phyloP scores from a whole-genome alignment of 2,888 invertebrate species.

The Scelioninae gen. 1 region DNA sequence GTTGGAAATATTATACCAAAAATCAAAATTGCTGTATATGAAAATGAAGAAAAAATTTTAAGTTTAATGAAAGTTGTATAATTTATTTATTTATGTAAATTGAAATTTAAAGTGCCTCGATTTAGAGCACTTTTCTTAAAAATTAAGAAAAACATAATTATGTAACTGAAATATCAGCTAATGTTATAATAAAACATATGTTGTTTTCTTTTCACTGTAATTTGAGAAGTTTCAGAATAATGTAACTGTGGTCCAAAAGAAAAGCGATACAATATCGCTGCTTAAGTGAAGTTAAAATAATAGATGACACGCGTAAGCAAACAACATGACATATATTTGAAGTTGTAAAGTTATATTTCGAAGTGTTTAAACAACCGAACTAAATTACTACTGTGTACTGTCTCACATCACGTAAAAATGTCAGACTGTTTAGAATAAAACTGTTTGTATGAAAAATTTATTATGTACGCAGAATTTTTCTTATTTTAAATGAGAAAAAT shows the following conservation, averaged over 20 bases:
- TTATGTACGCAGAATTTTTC: too few relatives aligned
- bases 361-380: not conserved
- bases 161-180: too few relatives aligned
- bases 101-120: too few relatives aligned
- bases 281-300: slow-evolving; percentile 7
- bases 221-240: slow-evolving; percentile 5
- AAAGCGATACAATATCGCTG: slow-evolving; percentile 7
- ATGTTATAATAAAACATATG: too few relatives aligned
- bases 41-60: not conserved
- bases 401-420: not conserved
- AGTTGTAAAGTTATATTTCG: not conserved
- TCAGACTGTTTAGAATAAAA: too few relatives aligned
- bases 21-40: too few relatives aligned
- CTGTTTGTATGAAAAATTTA: too few relatives aligned
- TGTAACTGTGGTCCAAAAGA: not conserved
- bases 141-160: too few relatives aligned
- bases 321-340: not conserved
- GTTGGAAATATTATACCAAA: too few relatives aligned
- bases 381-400: not conserved
- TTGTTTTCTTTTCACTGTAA: not conserved
- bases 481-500: too few relatives aligned
- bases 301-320: slow-evolving; percentile 15
- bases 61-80: not conserved
- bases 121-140: too few relatives aligned
- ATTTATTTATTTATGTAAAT: too few relatives aligned